phyloP scores from a whole-genome alignment of 2,888 invertebrate genomes.

The Drosophila cognata region DNA sequence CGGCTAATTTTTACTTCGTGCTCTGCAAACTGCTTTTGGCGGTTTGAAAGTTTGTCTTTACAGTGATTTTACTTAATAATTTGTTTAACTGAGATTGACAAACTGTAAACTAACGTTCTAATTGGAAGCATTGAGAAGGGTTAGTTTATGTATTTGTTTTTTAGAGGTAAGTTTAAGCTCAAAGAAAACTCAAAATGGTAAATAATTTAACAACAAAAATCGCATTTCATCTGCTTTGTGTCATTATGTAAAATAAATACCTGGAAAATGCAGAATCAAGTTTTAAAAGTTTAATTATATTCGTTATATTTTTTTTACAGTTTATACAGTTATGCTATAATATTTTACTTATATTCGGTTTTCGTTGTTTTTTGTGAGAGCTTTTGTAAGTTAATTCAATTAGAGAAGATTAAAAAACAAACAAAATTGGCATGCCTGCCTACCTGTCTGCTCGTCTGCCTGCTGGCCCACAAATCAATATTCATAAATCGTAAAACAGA shows the following conservation, averaged over 20 bases:
- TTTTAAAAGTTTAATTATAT: not conserved
- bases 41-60: constrained; percentile 1
- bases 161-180: not conserved
- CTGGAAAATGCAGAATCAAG: not conserved
- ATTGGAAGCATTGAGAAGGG: constrained; percentile 1
- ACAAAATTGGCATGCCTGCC: constrained; percentile 30
- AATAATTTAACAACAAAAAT: not conserved
- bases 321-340: not conserved
- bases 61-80: constrained; percentile 12
- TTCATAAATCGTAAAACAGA: constrained; percentile 76
- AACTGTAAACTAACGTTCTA: not conserved
- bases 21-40: not conserved
- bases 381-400: constrained; percentile 41
- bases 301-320: not conserved
- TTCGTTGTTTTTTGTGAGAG: not conserved
- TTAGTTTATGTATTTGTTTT: not conserved
- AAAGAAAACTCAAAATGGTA: not conserved
- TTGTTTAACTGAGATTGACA: constrained; percentile 1
- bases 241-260: not conserved
- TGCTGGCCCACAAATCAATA: constrained; percentile 62
- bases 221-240: not conserved
- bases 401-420: constrained; percentile 51
- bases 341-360: not conserved
- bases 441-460: not conserved
- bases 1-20: not conserved